Conservation (phyloP, 2,888 invertebrate species). For the Drosophila mimetica region DNA sequence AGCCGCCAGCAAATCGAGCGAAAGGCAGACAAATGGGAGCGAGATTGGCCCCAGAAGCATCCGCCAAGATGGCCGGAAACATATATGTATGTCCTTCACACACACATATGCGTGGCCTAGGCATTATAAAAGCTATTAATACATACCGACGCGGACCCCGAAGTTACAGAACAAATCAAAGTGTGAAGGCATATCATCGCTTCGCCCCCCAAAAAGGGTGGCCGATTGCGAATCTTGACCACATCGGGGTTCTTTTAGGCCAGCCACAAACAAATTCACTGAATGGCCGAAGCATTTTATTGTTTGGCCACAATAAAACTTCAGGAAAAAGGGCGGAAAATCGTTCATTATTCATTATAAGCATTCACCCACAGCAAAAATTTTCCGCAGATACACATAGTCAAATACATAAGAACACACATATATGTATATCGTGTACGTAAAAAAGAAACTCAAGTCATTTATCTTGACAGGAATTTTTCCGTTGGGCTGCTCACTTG, state of each 20-base stretch:
- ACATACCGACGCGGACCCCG: slow-evolving; percentile 32
- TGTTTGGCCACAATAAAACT: slow-evolving; percentile 71
- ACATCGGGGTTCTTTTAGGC: slow-evolving; percentile 1
- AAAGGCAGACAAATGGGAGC: slow-evolving; percentile 52
- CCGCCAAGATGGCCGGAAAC: slow-evolving; percentile 14
- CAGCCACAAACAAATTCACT: slow-evolving; percentile 60
- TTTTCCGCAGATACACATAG: slow-evolving; percentile 47
- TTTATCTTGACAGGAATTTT: slow-evolving; percentile 66
- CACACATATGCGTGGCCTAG: slow-evolving; percentile 46
- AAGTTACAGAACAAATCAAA: slow-evolving; percentile 58
- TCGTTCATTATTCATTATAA: slow-evolving; percentile 78
- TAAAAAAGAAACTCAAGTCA: slow-evolving; percentile 57
- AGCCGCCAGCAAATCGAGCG: slow-evolving; percentile 41
- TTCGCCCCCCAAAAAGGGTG: slow-evolving; percentile 46
- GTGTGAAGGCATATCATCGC: slow-evolving; percentile 62
- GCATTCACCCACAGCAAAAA: slow-evolving; percentile 71
- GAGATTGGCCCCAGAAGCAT: slow-evolving; percentile 58
- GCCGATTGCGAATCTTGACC: slow-evolving; percentile 9
- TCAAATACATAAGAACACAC: not conserved
- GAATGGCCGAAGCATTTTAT: slow-evolving; percentile 64
- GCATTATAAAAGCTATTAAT: slow-evolving; percentile 76
- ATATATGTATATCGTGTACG: slow-evolving; percentile 10
- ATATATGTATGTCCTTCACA: not conserved
- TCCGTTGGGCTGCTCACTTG: slow-evolving; percentile 20
- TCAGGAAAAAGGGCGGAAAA: slow-evolving; percentile 61